phyloP scores from a whole-genome alignment of 2,888 invertebrate species.

The Ochlodes sylvanus region DNA sequence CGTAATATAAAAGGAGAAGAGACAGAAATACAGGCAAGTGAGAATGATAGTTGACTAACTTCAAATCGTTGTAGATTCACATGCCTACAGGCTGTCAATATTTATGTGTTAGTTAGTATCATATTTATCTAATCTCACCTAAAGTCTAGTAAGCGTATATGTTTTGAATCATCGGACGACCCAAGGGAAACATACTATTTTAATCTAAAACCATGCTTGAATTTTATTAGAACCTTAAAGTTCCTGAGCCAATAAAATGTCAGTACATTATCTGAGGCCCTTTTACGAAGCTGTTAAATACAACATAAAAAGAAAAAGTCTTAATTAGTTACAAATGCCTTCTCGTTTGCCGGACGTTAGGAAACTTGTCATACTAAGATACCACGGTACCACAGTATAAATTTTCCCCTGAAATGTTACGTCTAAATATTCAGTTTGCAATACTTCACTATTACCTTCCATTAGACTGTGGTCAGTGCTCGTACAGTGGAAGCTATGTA shows the following conservation, averaged over 20 bases:
- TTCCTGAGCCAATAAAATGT: constrained; percentile 21
- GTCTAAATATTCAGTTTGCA: neutral
- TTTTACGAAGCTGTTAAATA: constrained; percentile 31
- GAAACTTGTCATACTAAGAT: constrained; percentile 18
- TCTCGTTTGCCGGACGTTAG: constrained; percentile 21
- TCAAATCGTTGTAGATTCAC: too few species aligned
- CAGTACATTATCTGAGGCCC: constrained; percentile 32
- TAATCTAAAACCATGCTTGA: neutral
- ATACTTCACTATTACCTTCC: neutral
- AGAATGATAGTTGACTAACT: too few species aligned
- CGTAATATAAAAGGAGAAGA: too few species aligned
- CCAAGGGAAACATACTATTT: neutral
- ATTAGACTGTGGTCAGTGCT: neutral
- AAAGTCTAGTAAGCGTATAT: too few species aligned
- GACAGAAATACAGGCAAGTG: too few species aligned
- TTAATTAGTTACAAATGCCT: constrained; percentile 35
- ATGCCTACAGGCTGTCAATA: too few species aligned
- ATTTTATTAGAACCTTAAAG: neutral
- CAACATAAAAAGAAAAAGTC: constrained; percentile 34
- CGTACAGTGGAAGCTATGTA: neutral
- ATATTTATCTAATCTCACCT: too few species aligned
- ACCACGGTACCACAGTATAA: constrained; percentile 7
- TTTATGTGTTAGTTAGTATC: too few species aligned
- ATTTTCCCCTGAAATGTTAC: neutral
- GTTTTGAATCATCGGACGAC: neutral